Base-by-base conservation (phyloP, 1,140 invertebrate genomes). In the Leptonema lineaticorne region DNA sequence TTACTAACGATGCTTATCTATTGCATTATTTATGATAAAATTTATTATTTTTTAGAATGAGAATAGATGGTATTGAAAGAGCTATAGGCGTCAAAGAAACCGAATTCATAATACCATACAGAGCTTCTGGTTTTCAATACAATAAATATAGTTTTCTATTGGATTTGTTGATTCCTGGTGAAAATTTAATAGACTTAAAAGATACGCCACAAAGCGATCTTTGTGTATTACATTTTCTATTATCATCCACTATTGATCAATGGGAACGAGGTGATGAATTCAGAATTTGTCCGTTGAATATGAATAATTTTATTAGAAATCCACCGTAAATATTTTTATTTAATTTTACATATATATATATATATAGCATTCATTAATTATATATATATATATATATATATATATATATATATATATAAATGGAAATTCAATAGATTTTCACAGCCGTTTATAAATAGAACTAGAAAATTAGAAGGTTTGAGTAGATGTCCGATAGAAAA, bases 31-130 rank as follows among this genome's bases (percentile, higher is more conserved):
- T 62, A 71, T 46, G 30, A 11, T 33, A 16, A 7, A 9, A 9
- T 4, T 46, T 46, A 4, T 4, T 48, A 20, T 24, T 53, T 53
- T 11, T 71, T 74, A 88, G 87, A 72, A 80, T 86, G 58, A 83
- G 86, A 37, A 78, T 88, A 28, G 88, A 89, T 75, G 88, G 88
- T 1, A 83, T 90, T 60, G 80, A 85, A 74, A 75, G 80, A 64
- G 77, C 83, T 18, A 74, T 78, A 3, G 76, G 79, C 27, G 67
- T 79, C 1, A 71, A 79, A 24, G 77, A 83, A 71, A 80, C 78
- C 2, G 79, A 84, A 14, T 78, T 81, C 24, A 67, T 86, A 4
- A 77, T 86, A 27, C 87, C 86, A 28, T 89, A 81, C 73, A 74
- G 83, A 75, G 85, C 83, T 7, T 83, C 81, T n/a, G 83, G 83